phyloP scores from a whole-genome alignment of 2,888 invertebrate genomes.

The Eupithecia tripunctaria region DNA sequence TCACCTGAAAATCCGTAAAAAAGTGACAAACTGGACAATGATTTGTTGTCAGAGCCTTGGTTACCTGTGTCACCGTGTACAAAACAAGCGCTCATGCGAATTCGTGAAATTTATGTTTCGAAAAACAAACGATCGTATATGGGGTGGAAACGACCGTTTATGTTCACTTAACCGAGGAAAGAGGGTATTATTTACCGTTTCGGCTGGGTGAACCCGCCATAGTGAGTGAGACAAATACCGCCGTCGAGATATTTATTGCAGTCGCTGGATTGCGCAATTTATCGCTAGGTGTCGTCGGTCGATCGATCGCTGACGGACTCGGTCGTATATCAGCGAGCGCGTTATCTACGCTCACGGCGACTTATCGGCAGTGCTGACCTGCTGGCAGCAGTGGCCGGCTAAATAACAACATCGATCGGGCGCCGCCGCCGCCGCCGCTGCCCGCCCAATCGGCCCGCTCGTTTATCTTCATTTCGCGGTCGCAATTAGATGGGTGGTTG shows the following conservation, averaged over 20 bases:
- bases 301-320: constrained; percentile 82
- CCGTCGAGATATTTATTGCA: constrained; percentile 82
- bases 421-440: constrained; percentile 64
- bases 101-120: constrained; percentile 82
- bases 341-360: constrained; percentile 82
- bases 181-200: constrained; percentile 85
- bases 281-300: constrained; percentile 82
- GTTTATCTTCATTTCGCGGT: constrained; percentile 89
- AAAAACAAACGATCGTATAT: constrained; percentile 84
- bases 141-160: constrained; percentile 85
- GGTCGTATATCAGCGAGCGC: constrained; percentile 78
- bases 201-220: constrained; percentile 82
- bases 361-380: constrained; percentile 67
- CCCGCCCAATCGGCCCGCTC: constrained; percentile 86
- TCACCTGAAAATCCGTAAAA: constrained; percentile 5
- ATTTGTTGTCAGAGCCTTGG: constrained; percentile 47
- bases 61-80: constrained; percentile 59
- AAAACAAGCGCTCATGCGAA: constrained; percentile 73
- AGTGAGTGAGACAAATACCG: constrained; percentile 83
- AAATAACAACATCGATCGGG: constrained; percentile 68
- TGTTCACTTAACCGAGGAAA: constrained; percentile 85
- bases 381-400: constrained; percentile 48
- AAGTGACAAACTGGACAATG: constrained; percentile 39
- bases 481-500: constrained; percentile 89
- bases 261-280: constrained; percentile 83